phyloP scores from a whole-genome alignment of 2,797 vertebrate species.

The Sebastes kiyomatsui region DNA sequence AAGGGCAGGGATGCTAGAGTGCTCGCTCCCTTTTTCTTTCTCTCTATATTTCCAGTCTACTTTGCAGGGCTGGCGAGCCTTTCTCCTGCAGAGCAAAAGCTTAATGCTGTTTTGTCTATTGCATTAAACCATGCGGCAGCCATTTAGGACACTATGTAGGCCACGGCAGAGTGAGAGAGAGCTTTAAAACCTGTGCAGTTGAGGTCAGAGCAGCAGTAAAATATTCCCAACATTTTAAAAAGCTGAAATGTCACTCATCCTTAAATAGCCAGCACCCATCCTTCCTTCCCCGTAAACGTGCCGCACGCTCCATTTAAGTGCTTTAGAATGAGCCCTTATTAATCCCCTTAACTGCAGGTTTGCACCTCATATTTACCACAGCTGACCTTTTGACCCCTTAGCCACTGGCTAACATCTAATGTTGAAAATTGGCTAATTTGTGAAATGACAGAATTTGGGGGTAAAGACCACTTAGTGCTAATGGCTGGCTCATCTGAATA shows the following conservation, averaged over 20 bases:
- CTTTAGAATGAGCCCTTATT: slow-evolving; percentile 64
- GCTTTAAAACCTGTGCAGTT: slow-evolving; percentile 44
- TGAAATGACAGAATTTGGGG: slow-evolving; percentile 75
- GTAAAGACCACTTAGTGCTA: slow-evolving; percentile 79
- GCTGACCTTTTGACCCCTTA: slow-evolving; percentile 78
- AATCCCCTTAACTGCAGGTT: slow-evolving; percentile 67
- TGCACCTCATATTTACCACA: slow-evolving; percentile 74
- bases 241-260: slow-evolving; percentile 30
- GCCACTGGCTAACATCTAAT: slow-evolving; percentile 75
- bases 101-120: slow-evolving; percentile 74
- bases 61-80: slow-evolving; percentile 63
- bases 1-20: slow-evolving; percentile 74
- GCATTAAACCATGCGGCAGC: slow-evolving; percentile 66
- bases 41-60: slow-evolving; percentile 69
- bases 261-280: slow-evolving; percentile 19
- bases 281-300: slow-evolving; percentile 7
- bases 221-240: slow-evolving; percentile 41
- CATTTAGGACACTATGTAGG: slow-evolving; percentile 76
- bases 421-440: slow-evolving; percentile 79
- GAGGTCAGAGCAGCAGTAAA: slow-evolving; percentile 54
- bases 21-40: slow-evolving; percentile 60
- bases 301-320: slow-evolving; percentile 27
- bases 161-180: slow-evolving; percentile 40
- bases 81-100: slow-evolving; percentile 55
- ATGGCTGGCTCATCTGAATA: slow-evolving; percentile 77